Evolutionary conservation across 2,113 vertebrate genomes (phyloP).

Genomic region (Copsychus sechellarum): DNA sequence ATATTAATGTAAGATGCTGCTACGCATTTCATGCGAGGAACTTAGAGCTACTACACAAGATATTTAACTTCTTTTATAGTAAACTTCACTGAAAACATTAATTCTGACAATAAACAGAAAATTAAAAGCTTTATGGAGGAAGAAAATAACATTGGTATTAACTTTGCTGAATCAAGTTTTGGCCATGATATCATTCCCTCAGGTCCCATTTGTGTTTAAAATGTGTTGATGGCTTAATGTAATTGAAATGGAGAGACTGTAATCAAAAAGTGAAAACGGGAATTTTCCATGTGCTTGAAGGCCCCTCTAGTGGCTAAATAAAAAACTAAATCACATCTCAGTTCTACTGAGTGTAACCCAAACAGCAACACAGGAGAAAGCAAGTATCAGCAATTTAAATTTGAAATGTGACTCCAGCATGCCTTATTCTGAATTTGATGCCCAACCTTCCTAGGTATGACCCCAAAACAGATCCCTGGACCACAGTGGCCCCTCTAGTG

Average conservation of each 20-base stretch:
- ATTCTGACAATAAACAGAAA: neutral
- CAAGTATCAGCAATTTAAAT: no score
- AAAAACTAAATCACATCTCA: neutral
- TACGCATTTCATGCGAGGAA: neutral
- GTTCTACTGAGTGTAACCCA: no score
- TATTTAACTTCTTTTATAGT: neutral
- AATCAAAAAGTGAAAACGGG: neutral
- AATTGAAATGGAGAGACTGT: neutral
- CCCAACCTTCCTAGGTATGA: no score
- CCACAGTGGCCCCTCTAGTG: no score
- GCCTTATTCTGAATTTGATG: no score
- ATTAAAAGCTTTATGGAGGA: neutral
- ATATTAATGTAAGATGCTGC: neutral
- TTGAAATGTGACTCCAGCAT: no score
- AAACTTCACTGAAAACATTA: neutral
- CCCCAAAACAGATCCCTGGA: no score
- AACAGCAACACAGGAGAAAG: no score
- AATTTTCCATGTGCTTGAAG: neutral
- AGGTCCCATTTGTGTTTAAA: neutral
- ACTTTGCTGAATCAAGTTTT: neutral
- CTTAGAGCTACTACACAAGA: neutral
- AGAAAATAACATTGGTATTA: neutral
- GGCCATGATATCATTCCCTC: neutral
- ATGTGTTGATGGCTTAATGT: neutral
- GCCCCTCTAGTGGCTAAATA: constrained; percentile 46